phyloP scores from a whole-genome alignment of 2,113 vertebrate species.

The Lanius collurio region DNA sequence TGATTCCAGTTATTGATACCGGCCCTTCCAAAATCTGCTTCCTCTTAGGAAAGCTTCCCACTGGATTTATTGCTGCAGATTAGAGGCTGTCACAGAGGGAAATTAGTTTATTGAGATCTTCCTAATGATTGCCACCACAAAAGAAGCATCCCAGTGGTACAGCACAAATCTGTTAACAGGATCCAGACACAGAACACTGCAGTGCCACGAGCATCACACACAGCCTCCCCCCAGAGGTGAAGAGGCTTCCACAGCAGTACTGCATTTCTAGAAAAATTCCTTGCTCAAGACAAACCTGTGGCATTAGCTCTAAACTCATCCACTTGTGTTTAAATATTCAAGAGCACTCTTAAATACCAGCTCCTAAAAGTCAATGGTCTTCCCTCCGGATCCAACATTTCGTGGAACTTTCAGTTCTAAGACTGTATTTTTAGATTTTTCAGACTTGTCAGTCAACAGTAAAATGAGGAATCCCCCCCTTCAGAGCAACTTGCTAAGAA shows the following conservation, averaged over 20 bases:
- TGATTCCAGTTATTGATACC: not conserved
- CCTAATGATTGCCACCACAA: not conserved
- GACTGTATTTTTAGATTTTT: not conserved
- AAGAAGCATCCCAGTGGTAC: not conserved
- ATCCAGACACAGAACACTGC: not conserved
- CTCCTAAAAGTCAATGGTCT: not conserved
- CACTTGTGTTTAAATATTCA: not conserved
- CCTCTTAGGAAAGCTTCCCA: not conserved
- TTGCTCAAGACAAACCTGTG: not conserved
- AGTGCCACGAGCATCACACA: not conserved
- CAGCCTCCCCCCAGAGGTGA: not conserved
- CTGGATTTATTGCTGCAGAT: constrained; percentile 20
- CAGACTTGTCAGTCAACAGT: not conserved
- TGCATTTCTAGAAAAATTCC: not conserved
- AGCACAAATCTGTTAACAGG: not conserved
- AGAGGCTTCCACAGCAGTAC: not conserved
- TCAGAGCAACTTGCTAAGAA: not conserved
- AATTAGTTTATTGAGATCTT: constrained; percentile 37
- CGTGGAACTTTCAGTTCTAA: not conserved
- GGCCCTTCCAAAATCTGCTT: not conserved
- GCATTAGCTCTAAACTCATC: not conserved
- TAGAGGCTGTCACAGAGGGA: not conserved
- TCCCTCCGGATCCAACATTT: not conserved
- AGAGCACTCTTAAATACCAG: not conserved
- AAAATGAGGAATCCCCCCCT: not conserved